Evolutionary conservation across 2,888 invertebrate genomes (phyloP), one percentile per base, ranked within the genome.

Genomic region (Phaedon cochleariae): DNA sequence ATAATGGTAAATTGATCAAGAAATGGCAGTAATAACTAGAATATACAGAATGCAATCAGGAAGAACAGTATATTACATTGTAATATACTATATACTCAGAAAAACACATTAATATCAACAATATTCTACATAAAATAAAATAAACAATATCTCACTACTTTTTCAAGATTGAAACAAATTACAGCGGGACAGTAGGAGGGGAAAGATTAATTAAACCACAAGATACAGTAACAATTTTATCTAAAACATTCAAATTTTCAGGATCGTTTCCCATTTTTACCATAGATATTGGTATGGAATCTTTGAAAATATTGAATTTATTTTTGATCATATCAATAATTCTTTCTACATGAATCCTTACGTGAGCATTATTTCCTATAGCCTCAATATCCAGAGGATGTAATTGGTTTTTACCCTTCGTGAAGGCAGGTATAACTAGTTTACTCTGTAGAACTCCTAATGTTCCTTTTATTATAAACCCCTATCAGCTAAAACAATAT

Each of bases 401-500:
- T 53, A 55, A 46, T 26, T 62, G 57, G n/a, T 57, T 54, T 45
- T 45, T 31, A 22, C 58, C 52, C 26, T 34, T 63, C 5, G 46
- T 17, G 41, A 63, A 63, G 10, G 58, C n/a, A 34, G 51, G 63
- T n/a, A 34, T 34, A 10, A 34, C 34, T 12, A 34, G 10, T 34
- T 34, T 34, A 34, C 34, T 34, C 12, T 34, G 34, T 34, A 34
- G 12, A 34, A 34, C 34, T 34, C 34, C 34, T 10, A 34, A 10
- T 12, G 29, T 45, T 65, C 45, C 17, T 48, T n/a, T 37, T 57
- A 57, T 15, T 49, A 51, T 49, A 53, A 64, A 45, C 63, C 51
- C 10, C 59, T 45, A 22, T 64, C 59, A 21, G 64, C 64, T 20
- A 63, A 26, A 21, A 64, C 22, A 21, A 64, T 20, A 53, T 63